A percentile compares a stretch with the other conserved stretches of the same genome.
These are phyloP conservation scores for Epistrophe eligans DNA, from an alignment of 2,888 invertebrate species.

Conservation along the genomic window DNA sequence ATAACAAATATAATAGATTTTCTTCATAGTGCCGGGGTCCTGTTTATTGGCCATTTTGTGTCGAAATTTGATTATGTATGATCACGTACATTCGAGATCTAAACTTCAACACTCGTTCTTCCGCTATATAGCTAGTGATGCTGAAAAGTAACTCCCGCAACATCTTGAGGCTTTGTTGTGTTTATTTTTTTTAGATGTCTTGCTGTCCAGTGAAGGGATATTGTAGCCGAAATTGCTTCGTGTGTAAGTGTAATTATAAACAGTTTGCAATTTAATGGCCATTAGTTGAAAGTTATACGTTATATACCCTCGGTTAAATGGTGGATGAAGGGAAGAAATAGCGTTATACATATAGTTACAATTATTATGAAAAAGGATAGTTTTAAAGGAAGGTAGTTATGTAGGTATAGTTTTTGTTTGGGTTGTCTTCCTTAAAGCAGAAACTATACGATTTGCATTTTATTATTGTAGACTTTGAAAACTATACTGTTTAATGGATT, in stretches of 20 bases:
- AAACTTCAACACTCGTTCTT: conserved; percentile 37
- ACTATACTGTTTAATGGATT: conserved; percentile 40
- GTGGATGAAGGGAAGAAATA: neutral
- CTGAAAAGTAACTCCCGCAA: conserved; percentile 53
- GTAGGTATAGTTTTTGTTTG: conserved; percentile 44
- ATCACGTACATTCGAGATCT: conserved; percentile 73
- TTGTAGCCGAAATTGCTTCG: conserved; percentile 28
- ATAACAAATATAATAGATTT: conserved; percentile 66
- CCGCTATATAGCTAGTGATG: neutral
- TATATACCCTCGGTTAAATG: neutral
- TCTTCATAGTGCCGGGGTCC: conserved; percentile 16
- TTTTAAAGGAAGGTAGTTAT: conserved; percentile 31
- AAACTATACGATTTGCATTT: conserved; percentile 72
- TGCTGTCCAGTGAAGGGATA: conserved; percentile 9
- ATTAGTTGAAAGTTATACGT: conserved; percentile 65
- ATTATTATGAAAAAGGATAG: conserved; percentile 36
- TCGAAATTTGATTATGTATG: conserved; percentile 77
- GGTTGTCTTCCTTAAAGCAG: conserved; percentile 53
- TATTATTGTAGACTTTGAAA: conserved; percentile 58
- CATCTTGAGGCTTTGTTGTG: conserved; percentile 65
- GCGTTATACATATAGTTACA: neutral
- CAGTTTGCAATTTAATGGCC: conserved; percentile 72
- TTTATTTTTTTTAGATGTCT: neutral
- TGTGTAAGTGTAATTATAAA: conserved; percentile 73
- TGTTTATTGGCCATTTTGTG: conserved; percentile 63